Conservation (phyloP, 37 sponge, comb jelly and placozoan species). For the Petrosia ficiformis region DNA sequence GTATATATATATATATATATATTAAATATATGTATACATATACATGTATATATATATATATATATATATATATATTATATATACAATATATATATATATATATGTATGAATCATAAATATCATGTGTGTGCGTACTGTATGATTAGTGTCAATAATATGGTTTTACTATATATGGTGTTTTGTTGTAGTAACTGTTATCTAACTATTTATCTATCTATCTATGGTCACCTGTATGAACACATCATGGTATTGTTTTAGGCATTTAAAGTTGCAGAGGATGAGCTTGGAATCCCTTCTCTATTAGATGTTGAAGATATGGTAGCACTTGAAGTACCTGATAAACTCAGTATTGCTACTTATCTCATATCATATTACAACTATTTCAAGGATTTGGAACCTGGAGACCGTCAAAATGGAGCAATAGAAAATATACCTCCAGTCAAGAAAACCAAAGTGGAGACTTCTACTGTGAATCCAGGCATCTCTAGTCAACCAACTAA, state of each 20-base stretch:
- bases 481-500: background rate
- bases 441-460: slow-evolving; percentile 12
- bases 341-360: slow-evolving; percentile 90
- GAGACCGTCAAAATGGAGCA: no score
- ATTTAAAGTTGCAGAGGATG: slow-evolving; percentile 79
- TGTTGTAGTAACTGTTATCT: no score
- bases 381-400: slow-evolving; percentile 78
- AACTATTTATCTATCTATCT: no score
- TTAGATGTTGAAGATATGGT: slow-evolving; percentile 95
- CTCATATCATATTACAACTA: slow-evolving; percentile 91
- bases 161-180: background rate
- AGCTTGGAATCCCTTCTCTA: slow-evolving; percentile 82
- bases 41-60: no score
- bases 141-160: background rate
- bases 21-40: no score
- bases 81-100: background rate
- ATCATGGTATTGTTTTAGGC: slow-evolving; percentile 40
- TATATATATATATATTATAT: no score
- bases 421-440: slow-evolving; percentile 10
- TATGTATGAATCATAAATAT: background rate
- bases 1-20: no score
- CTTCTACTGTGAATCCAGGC: background rate
- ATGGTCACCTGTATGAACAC: no score
- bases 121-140: background rate
- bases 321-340: slow-evolving; percentile 84